phyloP scores from a whole-genome alignment of 2,888 invertebrate genomes.

The Lumbricus terrestris region DNA sequence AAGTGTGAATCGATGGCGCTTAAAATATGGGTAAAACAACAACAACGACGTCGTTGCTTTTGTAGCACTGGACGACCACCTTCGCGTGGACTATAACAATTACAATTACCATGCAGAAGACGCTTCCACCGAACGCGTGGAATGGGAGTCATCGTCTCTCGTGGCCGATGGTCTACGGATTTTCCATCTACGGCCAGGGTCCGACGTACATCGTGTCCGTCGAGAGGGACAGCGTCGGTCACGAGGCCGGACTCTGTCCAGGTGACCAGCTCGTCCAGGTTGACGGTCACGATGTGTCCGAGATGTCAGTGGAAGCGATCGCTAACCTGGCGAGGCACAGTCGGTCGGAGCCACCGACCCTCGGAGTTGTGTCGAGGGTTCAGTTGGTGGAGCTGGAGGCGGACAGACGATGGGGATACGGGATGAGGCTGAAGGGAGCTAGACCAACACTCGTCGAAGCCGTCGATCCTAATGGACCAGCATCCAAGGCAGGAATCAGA shows the following conservation, averaged over 20 bases:
- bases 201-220: conserved; percentile 54
- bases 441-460: conserved; percentile 48
- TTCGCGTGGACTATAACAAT: no score
- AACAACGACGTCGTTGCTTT: background rate
- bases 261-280: conserved; percentile 57
- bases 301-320: conserved; percentile 49
- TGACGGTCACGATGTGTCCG: conserved; percentile 53
- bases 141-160: background rate
- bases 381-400: conserved; percentile 46
- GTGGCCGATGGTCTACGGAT: conserved; percentile 56
- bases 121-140: background rate
- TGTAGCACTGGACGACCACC: background rate
- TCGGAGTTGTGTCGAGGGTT: conserved; percentile 53
- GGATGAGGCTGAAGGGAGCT: conserved; percentile 47
- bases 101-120: background rate
- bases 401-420: conserved; percentile 46
- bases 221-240: conserved; percentile 50
- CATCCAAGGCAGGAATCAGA: conserved; percentile 50
- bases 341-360: conserved; percentile 46
- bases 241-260: conserved; percentile 48
- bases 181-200: conserved; percentile 54
- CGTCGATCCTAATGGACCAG: conserved; percentile 52
- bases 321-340: conserved; percentile 47
- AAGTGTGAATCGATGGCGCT: background rate
- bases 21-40: background rate